A percentile compares a stretch with the other conserved stretches of the same genome.
Evolutionary conservation across 1,140 invertebrate species (phyloP).

Genomic region (Stegodyphus mimosarum): DNA sequence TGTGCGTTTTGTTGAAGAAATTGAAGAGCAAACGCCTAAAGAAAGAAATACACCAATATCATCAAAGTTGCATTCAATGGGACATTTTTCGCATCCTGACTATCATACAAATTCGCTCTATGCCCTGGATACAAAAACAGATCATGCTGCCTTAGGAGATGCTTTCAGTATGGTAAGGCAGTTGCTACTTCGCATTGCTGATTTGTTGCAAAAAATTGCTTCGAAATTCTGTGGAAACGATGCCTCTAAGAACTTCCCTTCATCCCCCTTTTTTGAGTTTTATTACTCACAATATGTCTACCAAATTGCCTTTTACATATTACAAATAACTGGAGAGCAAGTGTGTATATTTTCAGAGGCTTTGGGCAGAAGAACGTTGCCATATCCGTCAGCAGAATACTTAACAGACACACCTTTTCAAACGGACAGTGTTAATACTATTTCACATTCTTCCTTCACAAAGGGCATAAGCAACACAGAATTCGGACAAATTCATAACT

Average conservation of each 20-base stretch:
- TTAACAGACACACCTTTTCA: too few relatives aligned
- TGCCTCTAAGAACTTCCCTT: too few relatives aligned
- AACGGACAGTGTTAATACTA: too few relatives aligned
- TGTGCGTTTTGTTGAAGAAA: background rate
- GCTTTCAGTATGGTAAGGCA: conserved; percentile 19
- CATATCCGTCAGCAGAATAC: too few relatives aligned
- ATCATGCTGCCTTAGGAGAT: conserved; percentile 5
- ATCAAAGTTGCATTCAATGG: background rate
- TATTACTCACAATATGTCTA: conserved; percentile 18
- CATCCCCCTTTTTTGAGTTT: background rate
- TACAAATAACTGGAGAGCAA: background rate
- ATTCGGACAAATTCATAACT: too few relatives aligned
- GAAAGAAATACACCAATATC: too few relatives aligned
- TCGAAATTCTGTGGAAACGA: background rate
- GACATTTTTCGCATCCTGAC: background rate
- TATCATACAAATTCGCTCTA: background rate
- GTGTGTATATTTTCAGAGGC: background rate
- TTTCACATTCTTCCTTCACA: too few relatives aligned
- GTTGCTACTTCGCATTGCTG: background rate
- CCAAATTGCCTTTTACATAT: background rate
- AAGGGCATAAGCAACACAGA: too few relatives aligned
- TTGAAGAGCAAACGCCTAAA: background rate
- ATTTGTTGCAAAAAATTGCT: background rate
- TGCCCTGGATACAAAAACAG: background rate
- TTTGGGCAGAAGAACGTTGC: too few relatives aligned